Percentiles rank a stretch among this genome's conserved stretches.
These are phyloP conservation scores for Patella caerulea DNA, from an alignment of 2,888 invertebrate species.

Conservation along the genomic window DNA sequence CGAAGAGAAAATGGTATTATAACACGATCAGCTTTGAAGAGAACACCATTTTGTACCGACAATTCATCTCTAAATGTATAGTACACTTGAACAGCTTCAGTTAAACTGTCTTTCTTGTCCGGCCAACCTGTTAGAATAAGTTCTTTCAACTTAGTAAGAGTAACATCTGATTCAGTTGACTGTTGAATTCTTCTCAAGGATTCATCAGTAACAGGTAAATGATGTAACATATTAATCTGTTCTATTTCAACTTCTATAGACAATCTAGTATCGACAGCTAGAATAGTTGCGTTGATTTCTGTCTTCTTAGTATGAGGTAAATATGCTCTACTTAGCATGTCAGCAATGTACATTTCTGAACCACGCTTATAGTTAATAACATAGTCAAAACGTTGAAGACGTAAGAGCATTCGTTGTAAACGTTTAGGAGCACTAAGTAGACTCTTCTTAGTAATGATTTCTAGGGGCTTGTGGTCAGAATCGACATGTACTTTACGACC, in stretches of 20 bases:
- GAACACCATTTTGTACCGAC: constrained; percentile 30
- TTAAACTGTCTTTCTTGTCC: constrained; percentile 17
- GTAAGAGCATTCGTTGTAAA: constrained; percentile 47
- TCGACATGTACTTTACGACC: constrained; percentile 34
- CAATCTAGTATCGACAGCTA: no score
- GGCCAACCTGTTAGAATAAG: constrained; percentile 37
- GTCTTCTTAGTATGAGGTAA: background rate
- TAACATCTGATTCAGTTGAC: no score
- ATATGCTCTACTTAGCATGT: constrained; percentile 36
- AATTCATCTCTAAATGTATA: constrained; percentile 38
- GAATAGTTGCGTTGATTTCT: no score
- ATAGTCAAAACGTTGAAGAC: constrained; percentile 39
- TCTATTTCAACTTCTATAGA: no score
- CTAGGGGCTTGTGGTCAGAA: constrained; percentile 44
- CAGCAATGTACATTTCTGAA: constrained; percentile 36
- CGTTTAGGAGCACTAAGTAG: constrained; percentile 34
- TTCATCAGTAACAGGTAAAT: no score
- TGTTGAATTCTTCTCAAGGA: no score
- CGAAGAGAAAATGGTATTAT: constrained; percentile 20
- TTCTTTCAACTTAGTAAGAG: no score
- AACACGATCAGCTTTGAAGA: constrained; percentile 31
- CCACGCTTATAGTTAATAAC: constrained; percentile 34
- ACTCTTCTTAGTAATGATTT: constrained; percentile 11
- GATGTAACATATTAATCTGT: no score
- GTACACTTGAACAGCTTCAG: constrained; percentile 28